Evolutionary conservation across 1,140 invertebrate genomes (phyloP), one percentile per base, ranked within the genome.

Genomic region (Brachionus angularis): DNA sequence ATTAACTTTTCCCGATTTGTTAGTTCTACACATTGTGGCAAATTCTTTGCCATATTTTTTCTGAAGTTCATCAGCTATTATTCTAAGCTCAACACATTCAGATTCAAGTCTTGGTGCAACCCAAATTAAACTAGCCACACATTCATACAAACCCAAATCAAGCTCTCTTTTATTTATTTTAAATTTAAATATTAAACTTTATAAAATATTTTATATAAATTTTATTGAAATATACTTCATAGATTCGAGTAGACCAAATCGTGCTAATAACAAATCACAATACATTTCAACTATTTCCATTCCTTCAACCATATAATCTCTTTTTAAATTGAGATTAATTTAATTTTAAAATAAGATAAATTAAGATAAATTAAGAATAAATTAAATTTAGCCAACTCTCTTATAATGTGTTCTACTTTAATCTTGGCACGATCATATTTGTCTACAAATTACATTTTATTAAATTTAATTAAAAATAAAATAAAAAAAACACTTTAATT

Each of bases 201-300:
- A 75, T 73, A 5, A 25, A 8, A 29, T 8, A 52, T 14, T 10
- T 44, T 16, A 4, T 5, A 47, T 5, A 47, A 47, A 21, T 46
- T 25, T 25, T 36, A 27, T 14, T 31, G 67, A 47, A 47, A 78
- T 84, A 85, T 83, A 89, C 86, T 96, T 97, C 88, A 96, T 94
- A 82, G 97, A 93, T 74, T 96, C 91, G 50, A 98, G 88, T 1
- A 98, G 84, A 10, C 96, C 96, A 84, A 98, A 98, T 78, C 95
- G 86, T 2, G 96, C 94, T 18, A 99, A 81, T 16, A 99, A 80
- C 18, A 98, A 81, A 84, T 99, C 96, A 84, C 95, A 98, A 79
- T 95, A 98, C 93, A 98, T 98, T 85, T 99, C 96, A 2, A 98
- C 46, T 33, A 98, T 85, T 86, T 98, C 96, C 89, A 98, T 95